A percentile compares a stretch with the other conserved stretches of the same genome.
Conservation (phyloP, 2,888 invertebrate genomes). For the Lithodes maja region DNA sequence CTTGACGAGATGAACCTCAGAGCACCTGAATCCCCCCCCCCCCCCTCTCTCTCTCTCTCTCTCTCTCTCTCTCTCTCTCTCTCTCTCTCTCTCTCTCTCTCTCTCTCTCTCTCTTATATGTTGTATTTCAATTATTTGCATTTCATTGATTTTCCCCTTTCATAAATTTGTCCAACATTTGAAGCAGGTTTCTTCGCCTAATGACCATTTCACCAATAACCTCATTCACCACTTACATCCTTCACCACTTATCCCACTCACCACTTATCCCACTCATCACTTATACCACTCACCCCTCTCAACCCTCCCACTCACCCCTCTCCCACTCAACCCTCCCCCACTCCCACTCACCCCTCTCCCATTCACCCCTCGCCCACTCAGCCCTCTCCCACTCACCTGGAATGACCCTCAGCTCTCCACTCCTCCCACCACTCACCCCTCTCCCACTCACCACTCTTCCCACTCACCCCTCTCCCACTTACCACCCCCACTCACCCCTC, state of each 20-base stretch:
- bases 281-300: not conserved
- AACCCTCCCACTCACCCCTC: too few relatives aligned
- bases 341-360: not conserved
- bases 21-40: not conserved
- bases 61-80: not conserved
- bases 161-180: too few relatives aligned
- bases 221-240: too few relatives aligned
- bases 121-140: too few relatives aligned
- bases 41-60: too few relatives aligned
- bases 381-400: not conserved
- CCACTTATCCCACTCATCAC: not conserved
- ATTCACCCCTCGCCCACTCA: not conserved
- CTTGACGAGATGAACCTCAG: not conserved
- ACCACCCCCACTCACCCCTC: not conserved
- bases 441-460: not conserved
- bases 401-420: not conserved
- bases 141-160: too few relatives aligned
- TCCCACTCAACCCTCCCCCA: not conserved
- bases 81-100: not conserved
- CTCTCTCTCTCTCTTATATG: not conserved
- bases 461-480: not conserved
- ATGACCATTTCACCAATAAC: too few relatives aligned
- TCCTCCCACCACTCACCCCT: not conserved
- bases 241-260: not conserved
- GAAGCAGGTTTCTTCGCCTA: too few relatives aligned